phyloP scores from a whole-genome alignment of 1,140 invertebrate genomes.

The Lucilia cuprina region DNA sequence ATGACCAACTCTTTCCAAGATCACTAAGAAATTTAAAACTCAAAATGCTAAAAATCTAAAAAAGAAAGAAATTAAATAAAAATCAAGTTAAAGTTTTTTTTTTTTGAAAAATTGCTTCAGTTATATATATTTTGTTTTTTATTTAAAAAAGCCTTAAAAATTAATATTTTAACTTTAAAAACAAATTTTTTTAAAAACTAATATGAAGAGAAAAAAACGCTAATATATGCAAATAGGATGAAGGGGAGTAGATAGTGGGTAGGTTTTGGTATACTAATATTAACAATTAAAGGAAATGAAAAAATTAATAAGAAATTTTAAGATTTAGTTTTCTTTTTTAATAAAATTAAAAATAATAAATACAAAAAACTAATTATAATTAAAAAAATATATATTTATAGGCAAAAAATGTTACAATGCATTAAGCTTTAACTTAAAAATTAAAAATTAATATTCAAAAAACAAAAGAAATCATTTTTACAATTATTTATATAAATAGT shows the following conservation, averaged over 20 bases:
- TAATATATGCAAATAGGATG: conserved; percentile 31
- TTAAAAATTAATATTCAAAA: neutral
- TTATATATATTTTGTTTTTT: conserved; percentile 16
- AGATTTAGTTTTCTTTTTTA: neutral
- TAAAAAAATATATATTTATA: neutral
- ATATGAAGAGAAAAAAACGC: neutral
- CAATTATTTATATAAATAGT: conserved; percentile 31
- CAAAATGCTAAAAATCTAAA: neutral
- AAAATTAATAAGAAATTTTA: neutral
- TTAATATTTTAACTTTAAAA: conserved; percentile 11
- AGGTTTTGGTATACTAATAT: neutral
- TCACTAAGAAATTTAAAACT: no score
- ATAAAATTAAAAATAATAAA: conserved; percentile 13
- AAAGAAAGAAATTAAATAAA: neutral
- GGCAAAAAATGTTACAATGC: conserved; percentile 33
- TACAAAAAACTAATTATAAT: conserved; percentile 5
- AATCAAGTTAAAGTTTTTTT: neutral
- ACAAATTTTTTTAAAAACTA: conserved; percentile 9
- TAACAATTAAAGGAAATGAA: neutral
- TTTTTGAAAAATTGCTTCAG: conserved; percentile 31
- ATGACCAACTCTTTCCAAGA: no score
- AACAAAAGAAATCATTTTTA: conserved; percentile 14
- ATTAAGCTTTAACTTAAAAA: conserved; percentile 24
- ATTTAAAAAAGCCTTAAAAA: conserved; percentile 19
- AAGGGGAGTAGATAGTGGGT: neutral